These are phyloP conservation scores for Hypena proboscidalis DNA, from an alignment of 2,888 invertebrate genomes.

Conservation along the genomic window DNA sequence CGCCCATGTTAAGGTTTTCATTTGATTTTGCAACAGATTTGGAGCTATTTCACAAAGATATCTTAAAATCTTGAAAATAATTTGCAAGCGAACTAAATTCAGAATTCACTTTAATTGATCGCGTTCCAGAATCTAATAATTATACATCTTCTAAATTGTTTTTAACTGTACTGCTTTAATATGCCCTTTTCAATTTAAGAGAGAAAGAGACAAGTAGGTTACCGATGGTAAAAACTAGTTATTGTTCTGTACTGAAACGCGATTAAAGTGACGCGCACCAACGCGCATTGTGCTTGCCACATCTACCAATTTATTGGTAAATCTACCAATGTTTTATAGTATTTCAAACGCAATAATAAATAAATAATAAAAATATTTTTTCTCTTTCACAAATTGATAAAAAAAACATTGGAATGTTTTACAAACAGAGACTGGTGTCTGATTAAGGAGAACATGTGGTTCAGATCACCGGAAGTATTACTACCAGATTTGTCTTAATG, in stretches of 20 bases:
- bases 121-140: neutral
- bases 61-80: neutral
- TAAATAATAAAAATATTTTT: too few relatives aligned
- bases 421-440: too few relatives aligned
- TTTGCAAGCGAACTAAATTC: neutral
- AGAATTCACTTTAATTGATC: neutral
- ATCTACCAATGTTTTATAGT: too few relatives aligned
- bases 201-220: neutral
- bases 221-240: neutral
- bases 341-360: too few relatives aligned
- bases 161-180: neutral
- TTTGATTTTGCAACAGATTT: constrained; percentile 5
- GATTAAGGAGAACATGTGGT: too few relatives aligned
- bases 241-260: neutral
- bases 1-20: constrained; percentile 55
- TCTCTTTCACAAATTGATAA: too few relatives aligned
- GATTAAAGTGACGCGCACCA: constrained; percentile 7
- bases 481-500: too few relatives aligned
- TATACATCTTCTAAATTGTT: neutral
- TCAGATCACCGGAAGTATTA: too few relatives aligned
- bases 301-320: too few relatives aligned
- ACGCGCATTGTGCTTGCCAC: too few relatives aligned
- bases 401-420: too few relatives aligned
- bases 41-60: neutral
- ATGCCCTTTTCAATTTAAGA: neutral